A percentile compares a stretch with the other conserved stretches of the same genome.
Conservation (phyloP, 2,797 vertebrate species). For the Clangula hyemalis region DNA sequence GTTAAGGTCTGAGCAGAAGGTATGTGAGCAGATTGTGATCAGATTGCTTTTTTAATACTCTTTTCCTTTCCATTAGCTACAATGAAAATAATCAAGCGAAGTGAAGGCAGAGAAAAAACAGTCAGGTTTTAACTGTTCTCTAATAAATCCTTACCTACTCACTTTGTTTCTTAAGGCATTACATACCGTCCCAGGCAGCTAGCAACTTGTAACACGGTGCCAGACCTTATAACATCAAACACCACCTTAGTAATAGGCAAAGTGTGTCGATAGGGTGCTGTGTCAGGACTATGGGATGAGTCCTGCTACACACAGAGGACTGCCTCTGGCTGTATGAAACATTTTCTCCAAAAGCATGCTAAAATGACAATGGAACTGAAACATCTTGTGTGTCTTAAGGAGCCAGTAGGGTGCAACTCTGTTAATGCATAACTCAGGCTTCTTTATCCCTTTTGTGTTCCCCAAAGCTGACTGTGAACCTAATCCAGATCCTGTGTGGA, state of each 20-base stretch:
- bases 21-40: background rate
- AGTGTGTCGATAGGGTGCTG: background rate
- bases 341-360: constrained; percentile 8
- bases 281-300: background rate
- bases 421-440: constrained; percentile 26
- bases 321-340: constrained; percentile 21
- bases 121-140: background rate
- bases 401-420: constrained; percentile 49
- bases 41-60: background rate
- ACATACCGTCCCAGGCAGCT: background rate
- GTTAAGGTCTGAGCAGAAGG: background rate
- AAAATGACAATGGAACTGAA: constrained; percentile 44
- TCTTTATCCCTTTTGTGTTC: constrained; percentile 32
- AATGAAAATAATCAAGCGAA: background rate
- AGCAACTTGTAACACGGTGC: background rate
- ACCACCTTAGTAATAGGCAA: background rate
- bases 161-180: background rate
- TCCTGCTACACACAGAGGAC: background rate
- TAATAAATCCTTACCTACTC: background rate
- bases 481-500: constrained; percentile 34
- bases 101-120: background rate
- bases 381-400: constrained; percentile 57
- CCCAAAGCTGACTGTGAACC: constrained; percentile 1
- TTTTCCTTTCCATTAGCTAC: background rate
- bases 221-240: background rate